phyloP scores from a whole-genome alignment of 2,113 vertebrate species.

The Delphinus delphis region DNA sequence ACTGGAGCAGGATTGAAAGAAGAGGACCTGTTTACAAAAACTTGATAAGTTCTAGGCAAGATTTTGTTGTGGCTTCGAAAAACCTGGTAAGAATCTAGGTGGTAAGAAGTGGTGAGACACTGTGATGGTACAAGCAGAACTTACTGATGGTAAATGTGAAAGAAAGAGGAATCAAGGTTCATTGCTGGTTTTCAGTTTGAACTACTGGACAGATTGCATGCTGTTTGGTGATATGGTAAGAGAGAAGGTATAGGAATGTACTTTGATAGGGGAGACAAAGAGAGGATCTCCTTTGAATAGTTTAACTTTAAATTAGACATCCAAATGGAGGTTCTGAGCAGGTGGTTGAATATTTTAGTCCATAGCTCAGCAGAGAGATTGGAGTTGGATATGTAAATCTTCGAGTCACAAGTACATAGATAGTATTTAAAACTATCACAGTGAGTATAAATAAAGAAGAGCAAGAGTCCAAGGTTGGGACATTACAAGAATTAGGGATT shows the following conservation, averaged over 20 bases:
- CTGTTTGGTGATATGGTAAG: neutral
- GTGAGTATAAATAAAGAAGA: slow-evolving; percentile 16
- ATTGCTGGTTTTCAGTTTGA: neutral
- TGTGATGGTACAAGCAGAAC: neutral
- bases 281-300: slow-evolving; percentile 54
- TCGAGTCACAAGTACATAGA: slow-evolving; percentile 18
- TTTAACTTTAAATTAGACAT: slow-evolving; percentile 67
- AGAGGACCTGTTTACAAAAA: neutral
- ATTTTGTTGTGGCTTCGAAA: neutral
- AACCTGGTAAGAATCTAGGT: neutral
- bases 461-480: neutral
- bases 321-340: slow-evolving; percentile 55
- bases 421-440: slow-evolving; percentile 37
- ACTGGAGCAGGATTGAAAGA: neutral
- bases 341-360: slow-evolving; percentile 67
- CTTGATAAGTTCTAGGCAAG: neutral
- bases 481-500: neutral
- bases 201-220: neutral
- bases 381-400: slow-evolving; percentile 54
- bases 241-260: neutral
- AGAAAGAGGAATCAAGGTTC: neutral
- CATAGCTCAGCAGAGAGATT: slow-evolving; percentile 36
- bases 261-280: slow-evolving; percentile 29
- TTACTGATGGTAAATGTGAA: neutral
- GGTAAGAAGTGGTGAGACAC: neutral